These are phyloP conservation scores for Scrobipalpa costella DNA, from an alignment of 2,888 invertebrate genomes.

Conservation along the genomic window DNA sequence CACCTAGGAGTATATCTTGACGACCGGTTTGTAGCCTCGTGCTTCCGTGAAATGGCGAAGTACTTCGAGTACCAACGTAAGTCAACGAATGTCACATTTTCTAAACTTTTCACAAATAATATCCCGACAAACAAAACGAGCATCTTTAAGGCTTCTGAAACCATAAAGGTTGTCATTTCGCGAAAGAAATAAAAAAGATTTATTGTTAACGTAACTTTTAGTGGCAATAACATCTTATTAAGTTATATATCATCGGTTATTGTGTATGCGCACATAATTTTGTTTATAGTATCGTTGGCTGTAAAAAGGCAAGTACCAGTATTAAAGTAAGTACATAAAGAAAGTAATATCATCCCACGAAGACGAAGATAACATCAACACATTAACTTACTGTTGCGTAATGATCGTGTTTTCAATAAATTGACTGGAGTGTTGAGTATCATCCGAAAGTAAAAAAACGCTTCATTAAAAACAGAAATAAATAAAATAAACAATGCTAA, in stretches of 20 bases:
- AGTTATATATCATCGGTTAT: conserved; percentile 28
- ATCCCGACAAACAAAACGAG: not conserved
- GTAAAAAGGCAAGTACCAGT: conserved; percentile 11
- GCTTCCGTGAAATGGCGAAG: conserved; percentile 6
- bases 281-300: conserved; percentile 21
- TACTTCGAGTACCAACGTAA: not conserved
- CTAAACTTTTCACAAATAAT: conserved; percentile 10
- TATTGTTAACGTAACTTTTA: conserved; percentile 57
- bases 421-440: not conserved
- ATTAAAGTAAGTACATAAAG: conserved; percentile 18
- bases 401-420: not conserved
- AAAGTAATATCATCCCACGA: conserved; percentile 25
- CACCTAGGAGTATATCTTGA: conserved; percentile 8
- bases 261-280: conserved; percentile 17
- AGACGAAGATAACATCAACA: conserved; percentile 10
- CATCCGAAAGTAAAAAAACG: conserved; percentile 40
- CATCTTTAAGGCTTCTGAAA: conserved; percentile 49
- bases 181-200: conserved; percentile 65
- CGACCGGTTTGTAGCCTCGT: conserved; percentile 2
- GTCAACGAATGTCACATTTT: conserved; percentile 2
- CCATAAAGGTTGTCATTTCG: conserved; percentile 60
- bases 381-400: conserved; percentile 5
- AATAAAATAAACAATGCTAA: conserved; percentile 68
- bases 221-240: conserved; percentile 49
- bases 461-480: conserved; percentile 49